phyloP scores from a whole-genome alignment of 2,797 vertebrate species.

The Lophius americanus region DNA sequence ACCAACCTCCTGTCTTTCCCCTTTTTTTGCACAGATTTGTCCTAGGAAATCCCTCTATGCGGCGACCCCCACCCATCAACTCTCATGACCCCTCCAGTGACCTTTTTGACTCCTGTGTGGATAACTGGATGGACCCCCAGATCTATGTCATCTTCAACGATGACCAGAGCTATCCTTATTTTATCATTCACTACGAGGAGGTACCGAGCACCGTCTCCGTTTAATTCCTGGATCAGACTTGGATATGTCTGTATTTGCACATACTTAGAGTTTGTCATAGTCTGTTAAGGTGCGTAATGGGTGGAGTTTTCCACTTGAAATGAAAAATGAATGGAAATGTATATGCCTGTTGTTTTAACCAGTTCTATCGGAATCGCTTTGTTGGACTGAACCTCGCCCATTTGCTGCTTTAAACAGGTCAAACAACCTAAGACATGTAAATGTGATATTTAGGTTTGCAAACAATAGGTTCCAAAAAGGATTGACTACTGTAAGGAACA shows the following conservation, averaged over 20 bases:
- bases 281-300: constrained; percentile 16
- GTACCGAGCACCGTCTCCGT: constrained; percentile 92
- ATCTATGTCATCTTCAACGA: constrained; percentile 99
- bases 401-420: constrained; percentile 34
- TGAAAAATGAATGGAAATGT: constrained; percentile 24
- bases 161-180: constrained; percentile 99
- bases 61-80: constrained; percentile 93
- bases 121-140: constrained; percentile 98
- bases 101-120: constrained; percentile 98
- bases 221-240: constrained; percentile 65
- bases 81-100: constrained; percentile 93
- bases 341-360: constrained; percentile 5
- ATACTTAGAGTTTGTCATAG: constrained; percentile 33
- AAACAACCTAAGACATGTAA: constrained; percentile 44
- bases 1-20: background rate
- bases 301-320: constrained; percentile 18
- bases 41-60: constrained; percentile 95
- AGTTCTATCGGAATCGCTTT: constrained; percentile 9
- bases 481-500: constrained; percentile 38
- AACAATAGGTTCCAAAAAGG: constrained; percentile 40
- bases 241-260: constrained; percentile 42
- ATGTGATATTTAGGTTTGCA: constrained; percentile 34
- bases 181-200: constrained; percentile 98
- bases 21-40: constrained; percentile 79
- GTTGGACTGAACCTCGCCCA: constrained; percentile 21